Conservation (phyloP, 1,140 invertebrate species). For the Drosophila repleta region DNA sequence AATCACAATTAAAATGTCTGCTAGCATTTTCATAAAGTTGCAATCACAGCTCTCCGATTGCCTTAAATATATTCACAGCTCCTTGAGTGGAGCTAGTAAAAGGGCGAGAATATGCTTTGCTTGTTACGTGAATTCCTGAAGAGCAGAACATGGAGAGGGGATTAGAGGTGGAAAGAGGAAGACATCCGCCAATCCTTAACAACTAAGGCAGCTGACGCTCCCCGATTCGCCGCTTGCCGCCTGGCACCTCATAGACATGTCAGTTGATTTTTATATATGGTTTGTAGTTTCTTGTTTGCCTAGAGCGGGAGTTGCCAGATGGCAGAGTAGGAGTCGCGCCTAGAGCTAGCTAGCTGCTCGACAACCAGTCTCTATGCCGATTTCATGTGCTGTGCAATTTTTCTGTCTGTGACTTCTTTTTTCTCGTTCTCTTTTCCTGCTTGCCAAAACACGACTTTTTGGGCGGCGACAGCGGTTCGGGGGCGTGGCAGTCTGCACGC, state of each 20-base stretch:
- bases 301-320: neutral
- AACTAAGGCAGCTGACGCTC: constrained; percentile 14
- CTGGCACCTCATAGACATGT: constrained; percentile 39
- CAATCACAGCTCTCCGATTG: constrained; percentile 41
- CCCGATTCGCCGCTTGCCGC: neutral
- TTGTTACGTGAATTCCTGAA: constrained; percentile 58
- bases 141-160: neutral
- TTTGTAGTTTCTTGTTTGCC: constrained; percentile 42
- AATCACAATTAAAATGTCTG: constrained; percentile 61
- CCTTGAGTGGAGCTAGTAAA: neutral
- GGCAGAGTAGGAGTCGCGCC: no score
- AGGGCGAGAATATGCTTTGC: constrained; percentile 23
- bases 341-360: constrained; percentile 5
- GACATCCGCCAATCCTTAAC: constrained; percentile 33
- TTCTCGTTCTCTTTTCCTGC: constrained; percentile 13
- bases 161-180: neutral
- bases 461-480: constrained; percentile 15
- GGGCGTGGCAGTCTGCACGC: constrained; percentile 71
- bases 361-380: constrained; percentile 40
- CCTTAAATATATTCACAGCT: constrained; percentile 26
- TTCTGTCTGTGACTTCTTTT: constrained; percentile 50
- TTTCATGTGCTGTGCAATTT: constrained; percentile 45
- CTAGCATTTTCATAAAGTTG: constrained; percentile 43
- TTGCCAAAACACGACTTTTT: constrained; percentile 24
- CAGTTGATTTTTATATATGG: constrained; percentile 52